These are phyloP conservation scores for Caracal caracal DNA, from an alignment of 2,113 vertebrate species.

Conservation along the genomic window DNA sequence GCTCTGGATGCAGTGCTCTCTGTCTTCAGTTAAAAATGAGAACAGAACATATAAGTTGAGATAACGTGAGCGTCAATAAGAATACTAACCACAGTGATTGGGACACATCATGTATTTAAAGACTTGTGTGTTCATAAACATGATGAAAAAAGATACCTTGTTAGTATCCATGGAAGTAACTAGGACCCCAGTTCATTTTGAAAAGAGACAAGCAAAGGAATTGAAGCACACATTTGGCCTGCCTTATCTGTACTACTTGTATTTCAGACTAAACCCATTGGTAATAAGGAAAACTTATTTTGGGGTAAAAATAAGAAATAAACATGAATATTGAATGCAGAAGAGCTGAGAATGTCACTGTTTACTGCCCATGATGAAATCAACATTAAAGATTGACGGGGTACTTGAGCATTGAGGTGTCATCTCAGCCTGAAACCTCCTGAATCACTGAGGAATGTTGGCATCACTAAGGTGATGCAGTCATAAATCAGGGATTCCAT, in stretches of 20 bases:
- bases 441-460: neutral
- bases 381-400: neutral
- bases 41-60: neutral
- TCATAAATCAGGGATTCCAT: neutral
- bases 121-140: neutral
- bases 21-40: constrained; percentile 60
- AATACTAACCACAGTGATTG: constrained; percentile 36
- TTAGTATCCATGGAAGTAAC: neutral
- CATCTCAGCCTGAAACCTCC: neutral
- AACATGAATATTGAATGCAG: neutral
- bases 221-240: neutral
- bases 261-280: neutral
- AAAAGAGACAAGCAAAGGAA: neutral
- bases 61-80: constrained; percentile 1
- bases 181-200: neutral
- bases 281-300: neutral
- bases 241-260: neutral
- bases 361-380: neutral
- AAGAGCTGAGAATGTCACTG: neutral
- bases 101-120: constrained; percentile 47
- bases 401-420: neutral
- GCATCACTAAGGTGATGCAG: neutral
- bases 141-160: neutral
- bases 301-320: neutral
- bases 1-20: neutral